These are phyloP conservation scores for Odobenus rosmarus DNA, from an alignment of 2,113 vertebrate genomes.

Conservation along the genomic window DNA sequence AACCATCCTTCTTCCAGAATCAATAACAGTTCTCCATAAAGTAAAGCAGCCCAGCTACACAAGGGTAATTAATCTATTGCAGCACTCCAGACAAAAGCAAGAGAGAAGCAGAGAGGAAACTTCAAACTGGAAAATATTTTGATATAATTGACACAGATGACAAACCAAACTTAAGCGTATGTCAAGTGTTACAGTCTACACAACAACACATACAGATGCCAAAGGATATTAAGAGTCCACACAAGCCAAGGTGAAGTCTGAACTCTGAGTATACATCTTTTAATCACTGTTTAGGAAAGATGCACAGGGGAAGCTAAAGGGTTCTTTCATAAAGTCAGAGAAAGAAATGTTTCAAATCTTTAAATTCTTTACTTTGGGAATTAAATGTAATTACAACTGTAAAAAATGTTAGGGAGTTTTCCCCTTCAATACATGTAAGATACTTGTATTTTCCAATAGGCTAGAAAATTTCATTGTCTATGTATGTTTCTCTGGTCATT, in stretches of 20 bases:
- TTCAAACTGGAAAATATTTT: slow-evolving; percentile 83
- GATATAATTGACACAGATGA: slow-evolving; percentile 89
- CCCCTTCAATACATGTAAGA: not conserved
- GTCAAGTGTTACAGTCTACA: slow-evolving; percentile 78
- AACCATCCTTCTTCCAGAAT: slow-evolving; percentile 75
- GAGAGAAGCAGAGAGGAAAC: slow-evolving; percentile 81
- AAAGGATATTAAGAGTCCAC: not conserved
- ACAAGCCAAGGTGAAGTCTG: not conserved
- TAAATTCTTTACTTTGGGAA: not conserved
- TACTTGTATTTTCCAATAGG: not conserved
- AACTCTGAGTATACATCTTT: not conserved
- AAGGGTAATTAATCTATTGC: slow-evolving; percentile 86
- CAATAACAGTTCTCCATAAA: slow-evolving; percentile 75
- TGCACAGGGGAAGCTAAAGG: not conserved
- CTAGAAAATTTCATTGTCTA: not conserved
- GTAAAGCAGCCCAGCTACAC: slow-evolving; percentile 69
- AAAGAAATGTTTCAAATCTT: slow-evolving; percentile 4
- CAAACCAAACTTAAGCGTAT: slow-evolving; percentile 87
- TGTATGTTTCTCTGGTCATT: not conserved
- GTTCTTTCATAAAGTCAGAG: slow-evolving; percentile 15
- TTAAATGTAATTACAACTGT: not conserved
- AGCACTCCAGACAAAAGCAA: slow-evolving; percentile 77
- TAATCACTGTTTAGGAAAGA: slow-evolving; percentile 26
- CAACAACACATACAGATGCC: not conserved
- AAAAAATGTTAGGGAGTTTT: not conserved